Evolutionary conservation across 2,888 invertebrate species (phyloP), one percentile per base, ranked within the genome.

Genomic region (Dasysyrphus albostriatus): DNA sequence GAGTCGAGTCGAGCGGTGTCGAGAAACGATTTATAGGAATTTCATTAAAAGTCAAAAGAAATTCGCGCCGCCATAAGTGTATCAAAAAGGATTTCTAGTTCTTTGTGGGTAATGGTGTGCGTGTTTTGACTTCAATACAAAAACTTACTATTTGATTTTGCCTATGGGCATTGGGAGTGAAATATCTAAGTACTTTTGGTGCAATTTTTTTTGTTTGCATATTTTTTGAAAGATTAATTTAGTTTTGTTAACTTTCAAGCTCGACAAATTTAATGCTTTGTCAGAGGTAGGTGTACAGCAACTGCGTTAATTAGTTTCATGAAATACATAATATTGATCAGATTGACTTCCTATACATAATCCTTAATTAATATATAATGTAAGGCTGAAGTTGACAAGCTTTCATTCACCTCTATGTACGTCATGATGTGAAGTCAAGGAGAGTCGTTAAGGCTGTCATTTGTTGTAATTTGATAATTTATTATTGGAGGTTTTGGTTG

Each of bases 1-100:
- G 49, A 37, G 19, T 37, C 34, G 24, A 47, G 16, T 34, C 54
- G 39, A 39, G 39, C 65, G 37, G 47, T 49, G 76, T 61, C 65
- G 76, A 61, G 84, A 8, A 63, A 69, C 81, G 73, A 81, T 85
- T 85, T 85, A 85, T 81, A 42, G 81, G 70, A 74, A 81, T 85
- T 81, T 67, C 73, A 69, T 65, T 77, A 39, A 67, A 63, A 69
- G 24, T 59, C 58, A 59, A 42, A 47, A 14, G 32, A 32, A 42
- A 63, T 63, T 37, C 51, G 54, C 69, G 67, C 47, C 56, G 34
- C 42, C 24, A 24, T 54, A 16, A 54, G 59, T 54, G 29, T 47
- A 32, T 24, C 39, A 34, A 59, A 72, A 54, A 58, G 67, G 59
- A 37, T 59, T 51, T 12, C 24, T 51, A n/a, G 2, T 34, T 39